Evolutionary conservation across 2,113 vertebrate genomes (phyloP).

Genomic region (Ahaetulla prasina): DNA sequence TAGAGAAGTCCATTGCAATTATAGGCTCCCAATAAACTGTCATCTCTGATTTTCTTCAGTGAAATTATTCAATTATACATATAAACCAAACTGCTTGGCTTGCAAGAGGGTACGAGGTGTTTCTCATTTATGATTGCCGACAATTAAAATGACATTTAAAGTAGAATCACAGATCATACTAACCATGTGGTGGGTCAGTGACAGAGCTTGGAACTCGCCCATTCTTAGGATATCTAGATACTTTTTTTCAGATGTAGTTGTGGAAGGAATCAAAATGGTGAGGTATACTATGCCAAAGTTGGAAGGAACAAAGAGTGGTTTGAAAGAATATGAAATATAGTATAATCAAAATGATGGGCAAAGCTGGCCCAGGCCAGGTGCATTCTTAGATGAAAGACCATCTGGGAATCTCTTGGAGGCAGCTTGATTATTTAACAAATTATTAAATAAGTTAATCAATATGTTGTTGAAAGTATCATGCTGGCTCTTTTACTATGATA

Average conservation of each 20-base stretch:
- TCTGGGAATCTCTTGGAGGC: not conserved
- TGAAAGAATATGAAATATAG: not conserved
- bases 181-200: not conserved
- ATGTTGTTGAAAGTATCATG: not conserved
- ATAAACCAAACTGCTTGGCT: not conserved
- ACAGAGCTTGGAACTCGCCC: not conserved
- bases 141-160: conserved; percentile 1
- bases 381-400: not conserved
- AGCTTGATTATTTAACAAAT: not conserved
- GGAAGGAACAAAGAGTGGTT: not conserved
- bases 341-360: not conserved
- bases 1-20: conserved; percentile 23
- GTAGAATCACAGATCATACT: not conserved
- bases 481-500: not conserved
- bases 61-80: not conserved
- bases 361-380: not conserved
- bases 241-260: not conserved
- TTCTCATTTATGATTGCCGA: not conserved
- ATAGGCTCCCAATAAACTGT: conserved; percentile 8
- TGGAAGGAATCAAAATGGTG: not conserved
- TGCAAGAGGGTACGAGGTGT: not conserved
- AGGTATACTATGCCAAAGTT: not conserved
- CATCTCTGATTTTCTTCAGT: not conserved
- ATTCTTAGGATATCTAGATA: not conserved
- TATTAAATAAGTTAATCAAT: not conserved